Base-by-base conservation (phyloP, 2,797 vertebrate species). In the Pelochelys cantorii region DNA sequence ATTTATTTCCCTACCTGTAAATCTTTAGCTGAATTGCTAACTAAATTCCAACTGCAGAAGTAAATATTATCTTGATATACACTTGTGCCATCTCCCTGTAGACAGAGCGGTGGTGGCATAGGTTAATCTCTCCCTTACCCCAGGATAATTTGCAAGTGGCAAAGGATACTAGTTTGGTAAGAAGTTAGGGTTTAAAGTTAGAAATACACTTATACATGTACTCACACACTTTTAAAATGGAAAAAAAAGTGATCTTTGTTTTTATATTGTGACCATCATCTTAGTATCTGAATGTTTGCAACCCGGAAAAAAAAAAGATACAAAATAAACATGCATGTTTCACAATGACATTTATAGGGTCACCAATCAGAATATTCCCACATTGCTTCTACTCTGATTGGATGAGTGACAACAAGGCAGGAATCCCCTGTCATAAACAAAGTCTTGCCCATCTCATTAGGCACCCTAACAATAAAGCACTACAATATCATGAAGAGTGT, bases 1-100 rank as follows among this genome's bases (percentile, higher is more conserved):
- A 88, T 88, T 48, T 94, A n/a, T 57, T n/a, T 83, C 92, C 79
- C 89, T 93, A 78, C 85, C 65, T 59, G 0, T 42, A 48, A 13
- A 25, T 25, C 23, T 42, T 25, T 75, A 48, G 74, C 37, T 9
- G 23, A 48, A 25, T 48, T 27, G 52, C 11, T 77, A 75, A 48
- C n/a, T 74, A 75, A 77, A 77, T 29, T 29, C 13, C 25, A 77
- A 27, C 42, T 52, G 74, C 42, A 77, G 42, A 77, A 42, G 23
- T 42, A 52, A 75, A 77, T 77, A 17, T 48, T 52, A 52, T 52
- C 13, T 25, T 10, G 25, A 77, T 29, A 77, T 52, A 77, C 8
- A 25, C 48, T 12, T 48, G 6, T 48, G 37, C 7, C 42, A 77
- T 59, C 65, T 78, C 77, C 31, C 15, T 42, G n/a, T 3, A 83